Evolutionary conservation across 2,113 vertebrate genomes (phyloP).

Genomic region (Rutilus rutilus): DNA sequence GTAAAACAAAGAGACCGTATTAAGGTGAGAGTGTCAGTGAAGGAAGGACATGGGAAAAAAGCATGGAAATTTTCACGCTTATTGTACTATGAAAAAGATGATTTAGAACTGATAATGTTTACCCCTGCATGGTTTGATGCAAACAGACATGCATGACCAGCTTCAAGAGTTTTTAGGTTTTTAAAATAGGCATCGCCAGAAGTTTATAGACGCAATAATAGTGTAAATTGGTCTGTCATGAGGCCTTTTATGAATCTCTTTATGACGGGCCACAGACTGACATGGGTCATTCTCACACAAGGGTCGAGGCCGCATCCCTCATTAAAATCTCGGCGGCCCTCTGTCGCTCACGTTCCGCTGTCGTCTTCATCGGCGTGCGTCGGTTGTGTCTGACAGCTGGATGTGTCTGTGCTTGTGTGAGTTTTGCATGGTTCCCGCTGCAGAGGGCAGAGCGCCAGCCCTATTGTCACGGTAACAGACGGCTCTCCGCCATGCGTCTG

Average conservation of each 20-base stretch:
- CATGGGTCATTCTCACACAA: not conserved
- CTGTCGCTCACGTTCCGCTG: not conserved
- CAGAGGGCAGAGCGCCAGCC: conserved; percentile 42
- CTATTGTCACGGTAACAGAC: conserved; percentile 57
- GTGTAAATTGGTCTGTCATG: not conserved
- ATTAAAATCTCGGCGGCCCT: not conserved
- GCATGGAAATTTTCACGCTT: not conserved
- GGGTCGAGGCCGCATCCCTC: not conserved
- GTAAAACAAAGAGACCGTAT: conserved; percentile 47
- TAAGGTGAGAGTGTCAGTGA: not conserved
- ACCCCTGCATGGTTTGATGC: not conserved
- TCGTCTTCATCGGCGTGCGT: not conserved
- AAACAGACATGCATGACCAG: not conserved
- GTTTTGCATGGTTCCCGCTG: conserved; percentile 41
- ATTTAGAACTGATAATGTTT: not conserved
- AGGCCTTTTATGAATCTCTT: not conserved
- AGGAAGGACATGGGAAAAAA: not conserved
- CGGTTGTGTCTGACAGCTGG: conserved; percentile 21
- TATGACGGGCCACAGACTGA: not conserved
- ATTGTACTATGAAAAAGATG: not conserved
- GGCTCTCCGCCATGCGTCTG: conserved; percentile 49
- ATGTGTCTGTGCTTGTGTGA: conserved; percentile 20
- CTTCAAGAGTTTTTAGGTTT: not conserved
- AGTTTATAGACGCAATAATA: not conserved
- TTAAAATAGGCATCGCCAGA: not conserved